Evolutionary conservation across 2,113 vertebrate species (phyloP), one percentile per base, ranked within the genome.

Genomic region (Lonchura striata): DNA sequence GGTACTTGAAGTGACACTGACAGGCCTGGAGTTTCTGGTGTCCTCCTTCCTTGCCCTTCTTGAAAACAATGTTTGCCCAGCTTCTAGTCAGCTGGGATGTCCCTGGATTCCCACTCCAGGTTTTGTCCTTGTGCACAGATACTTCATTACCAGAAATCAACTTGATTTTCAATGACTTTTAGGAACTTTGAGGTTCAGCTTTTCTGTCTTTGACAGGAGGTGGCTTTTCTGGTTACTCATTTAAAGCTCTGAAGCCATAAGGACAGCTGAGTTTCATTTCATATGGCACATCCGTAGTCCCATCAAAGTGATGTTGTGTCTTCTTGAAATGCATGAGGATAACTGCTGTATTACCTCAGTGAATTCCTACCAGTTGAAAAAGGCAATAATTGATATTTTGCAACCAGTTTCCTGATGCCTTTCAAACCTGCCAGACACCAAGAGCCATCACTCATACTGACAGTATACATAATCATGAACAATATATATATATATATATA

Each of bases 231-330:
- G 54, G 7, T 41, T 59, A 57, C 18, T 75, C 18, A 19, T 47
- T 71, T 37, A 71, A 66, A 87, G 47, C 42, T 87, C 42, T 82
- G 65, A 57, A 86, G 42, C 23, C 23, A 10, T 30, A 42, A 53
- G 37, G 47, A 37, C 46, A 61, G 47, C 53, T 37, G 42, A 74
- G 46, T 13, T 3, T 22, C 42, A 41, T 41, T 66, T 47, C 70
- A 61, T 17, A 10, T 0, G 1, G 28, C 47, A 76, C 2, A 0
- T n/a, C 39, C 71, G 27, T 17, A 63, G 31, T 53, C 47, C 37
- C 8, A 25, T 24, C 7, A 54, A 61, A 65, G 31, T 5, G 46
- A 74, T 25, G 56, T 18, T 76, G 20, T 74, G 15, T 63, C 46
- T 33, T 47, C 66, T 46, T 74, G 54, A 50, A 63, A 30, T 4